Evolutionary conservation across 2,113 vertebrate species (phyloP), one percentile per base, ranked within the genome.

Genomic region (Ochotona princeps): DNA sequence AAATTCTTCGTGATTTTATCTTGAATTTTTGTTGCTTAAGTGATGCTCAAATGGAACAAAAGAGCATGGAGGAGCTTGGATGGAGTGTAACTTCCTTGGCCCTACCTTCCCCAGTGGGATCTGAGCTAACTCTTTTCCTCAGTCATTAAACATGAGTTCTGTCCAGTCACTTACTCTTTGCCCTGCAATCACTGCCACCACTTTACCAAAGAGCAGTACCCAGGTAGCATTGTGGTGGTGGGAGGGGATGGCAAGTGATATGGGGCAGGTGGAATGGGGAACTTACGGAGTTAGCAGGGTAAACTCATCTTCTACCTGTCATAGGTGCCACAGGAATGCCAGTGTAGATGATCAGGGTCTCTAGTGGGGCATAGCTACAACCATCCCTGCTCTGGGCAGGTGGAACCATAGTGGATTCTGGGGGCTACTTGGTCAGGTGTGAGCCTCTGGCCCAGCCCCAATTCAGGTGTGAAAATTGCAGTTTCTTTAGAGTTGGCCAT

Each of bases 1-100:
- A 81, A 79, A 57, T 75, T 80, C 65, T 84, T 78, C 18, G 47
- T 88, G 32, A 76, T 90, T 78, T 82, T 63, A 51, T 78, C 57
- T 83, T n/a, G 23, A 57, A 65, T 94, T 66, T 74, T 26, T 83
- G 44, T 61, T 90, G 65, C 26, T 7, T 54, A 84, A 73, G 54
- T 76, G 73, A 83, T 80, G 54, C 32, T 47, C 28, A 57, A 54
- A 11, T 66, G 63, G 38, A 20, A 61, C 20, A 83, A 15, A 23
- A 44, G 8, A 82, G n/a, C 17, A 78, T 49, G n/a, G 38, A 2
- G 13, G 30, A 11, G 8, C 23, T 75, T 79, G 32, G 28, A 89
- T 79, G 32, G 28, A 89, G 44, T 11, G 73, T 88, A 30, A 21
- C 21, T 25, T 26, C 17, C n/a, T 25, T 60, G 11, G 65, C 21